Conservation (phyloP, 2,888 invertebrate species). For the Calliopum simillimum region DNA sequence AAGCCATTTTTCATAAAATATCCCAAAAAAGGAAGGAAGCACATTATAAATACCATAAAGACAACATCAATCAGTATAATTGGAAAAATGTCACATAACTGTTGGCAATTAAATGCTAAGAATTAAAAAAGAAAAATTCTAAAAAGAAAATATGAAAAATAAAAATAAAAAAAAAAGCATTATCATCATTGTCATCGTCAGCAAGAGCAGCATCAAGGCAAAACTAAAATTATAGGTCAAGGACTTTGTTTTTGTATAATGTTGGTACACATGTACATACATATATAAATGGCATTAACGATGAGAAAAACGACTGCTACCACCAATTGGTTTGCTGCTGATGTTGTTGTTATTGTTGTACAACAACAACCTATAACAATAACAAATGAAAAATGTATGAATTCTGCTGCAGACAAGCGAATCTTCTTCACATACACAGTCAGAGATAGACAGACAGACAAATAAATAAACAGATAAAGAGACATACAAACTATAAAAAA, state of each 20-base stretch:
- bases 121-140: background rate
- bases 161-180: background rate
- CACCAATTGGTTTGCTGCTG: background rate
- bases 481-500: background rate
- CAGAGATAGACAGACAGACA: background rate
- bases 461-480: background rate
- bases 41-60: too few species aligned
- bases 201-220: background rate
- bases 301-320: background rate
- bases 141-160: background rate
- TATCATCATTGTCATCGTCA: background rate
- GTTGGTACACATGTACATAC: background rate
- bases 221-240: constrained; percentile 4
- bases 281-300: background rate
- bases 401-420: constrained; percentile 21
- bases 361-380: background rate
- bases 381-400: constrained; percentile 18
- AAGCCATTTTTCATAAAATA: too few species aligned
- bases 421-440: constrained; percentile 3
- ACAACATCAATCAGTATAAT: too few species aligned
- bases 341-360: too few species aligned
- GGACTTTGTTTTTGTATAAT: background rate
- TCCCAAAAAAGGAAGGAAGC: too few species aligned
- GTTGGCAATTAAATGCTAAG: background rate
- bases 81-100: background rate